These are phyloP conservation scores for Dasyurus viverrinus DNA, from an alignment of 2,113 vertebrate species.

Conservation along the genomic window DNA sequence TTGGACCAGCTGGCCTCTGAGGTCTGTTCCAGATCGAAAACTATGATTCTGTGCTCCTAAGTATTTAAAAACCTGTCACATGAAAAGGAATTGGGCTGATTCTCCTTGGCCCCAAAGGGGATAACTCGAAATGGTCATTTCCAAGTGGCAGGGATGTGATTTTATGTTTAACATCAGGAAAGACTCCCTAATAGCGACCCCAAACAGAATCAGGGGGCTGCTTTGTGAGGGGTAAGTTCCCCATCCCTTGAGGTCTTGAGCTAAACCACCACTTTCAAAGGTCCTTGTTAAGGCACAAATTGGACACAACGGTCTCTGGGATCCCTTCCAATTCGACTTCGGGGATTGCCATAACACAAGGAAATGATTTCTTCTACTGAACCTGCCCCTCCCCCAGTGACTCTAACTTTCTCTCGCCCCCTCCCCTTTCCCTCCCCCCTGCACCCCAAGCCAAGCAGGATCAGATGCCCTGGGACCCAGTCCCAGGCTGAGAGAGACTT, in stretches of 20 bases:
- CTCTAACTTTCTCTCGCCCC: background rate
- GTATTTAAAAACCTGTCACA: background rate
- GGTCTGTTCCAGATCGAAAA: background rate
- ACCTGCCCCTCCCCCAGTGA: background rate
- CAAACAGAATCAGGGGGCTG: background rate
- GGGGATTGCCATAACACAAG: background rate
- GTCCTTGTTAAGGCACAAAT: background rate
- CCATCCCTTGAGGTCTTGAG: background rate
- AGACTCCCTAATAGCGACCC: background rate
- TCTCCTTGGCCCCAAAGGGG: background rate
- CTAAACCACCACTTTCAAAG: background rate
- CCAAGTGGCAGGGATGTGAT: background rate
- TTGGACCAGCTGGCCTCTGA: background rate
- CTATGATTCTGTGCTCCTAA: background rate
- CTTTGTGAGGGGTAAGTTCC: slow-evolving; percentile 14
- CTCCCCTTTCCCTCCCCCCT: background rate
- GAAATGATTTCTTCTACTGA: background rate
- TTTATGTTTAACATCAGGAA: background rate
- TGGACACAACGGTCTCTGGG: background rate
- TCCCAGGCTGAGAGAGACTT: background rate
- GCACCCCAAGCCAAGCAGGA: background rate
- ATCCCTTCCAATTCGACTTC: background rate
- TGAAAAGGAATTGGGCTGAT: background rate
- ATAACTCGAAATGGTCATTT: background rate
- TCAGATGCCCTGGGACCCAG: background rate